Base-by-base conservation (phyloP, 2,113 vertebrate genomes). In the Heterocephalus glaber region DNA sequence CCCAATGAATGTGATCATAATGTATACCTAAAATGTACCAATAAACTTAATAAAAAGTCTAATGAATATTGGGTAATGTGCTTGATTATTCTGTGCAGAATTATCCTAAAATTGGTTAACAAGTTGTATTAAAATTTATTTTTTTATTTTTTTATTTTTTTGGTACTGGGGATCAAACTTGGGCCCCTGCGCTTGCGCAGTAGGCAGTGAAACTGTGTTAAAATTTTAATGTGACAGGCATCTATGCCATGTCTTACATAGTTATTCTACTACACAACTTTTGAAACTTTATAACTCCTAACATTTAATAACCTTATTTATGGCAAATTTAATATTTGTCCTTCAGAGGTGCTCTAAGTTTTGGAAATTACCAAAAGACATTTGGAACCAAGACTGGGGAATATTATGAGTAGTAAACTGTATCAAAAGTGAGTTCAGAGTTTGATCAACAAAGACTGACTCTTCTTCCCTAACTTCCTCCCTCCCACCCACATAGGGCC, bases 381-480 rank as follows among this genome's bases (percentile, higher is more conserved):
- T 72, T 95, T 79, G 77, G 47, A 94, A 33, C 49, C 60, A 38
- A 76, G 56, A 70, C 19, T 52, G 44, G 20, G 38, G 44, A 85
- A 88, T 84, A 79, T 84, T 91, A 84, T 79, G 56, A 94, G 84
- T 85, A 35, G 80, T 86, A 77, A 79, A 58, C 35, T 74, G 1
- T 79, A 54, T 92, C 72, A 89, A 35, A 92, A 96, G 41, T 94
- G 19, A 92, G 30, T 65, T 95, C 30, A 89, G 35, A 82, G 85
- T 82, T 82, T 44, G 81, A n/a, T 44, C 6, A 58, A 83, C n/a
- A 65, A 90, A 72, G 68, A 93, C 44, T 86, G 9, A 65, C 26
- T 70, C 24, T 49, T 8, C n/a, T 44, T 72, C 38, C 38, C 38
- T 44, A 72, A 26, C 56, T 28, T 19, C 30, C 52, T 86, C 19